phyloP scores from a whole-genome alignment of 2,888 invertebrate species.

The Stomorhina lunata region DNA sequence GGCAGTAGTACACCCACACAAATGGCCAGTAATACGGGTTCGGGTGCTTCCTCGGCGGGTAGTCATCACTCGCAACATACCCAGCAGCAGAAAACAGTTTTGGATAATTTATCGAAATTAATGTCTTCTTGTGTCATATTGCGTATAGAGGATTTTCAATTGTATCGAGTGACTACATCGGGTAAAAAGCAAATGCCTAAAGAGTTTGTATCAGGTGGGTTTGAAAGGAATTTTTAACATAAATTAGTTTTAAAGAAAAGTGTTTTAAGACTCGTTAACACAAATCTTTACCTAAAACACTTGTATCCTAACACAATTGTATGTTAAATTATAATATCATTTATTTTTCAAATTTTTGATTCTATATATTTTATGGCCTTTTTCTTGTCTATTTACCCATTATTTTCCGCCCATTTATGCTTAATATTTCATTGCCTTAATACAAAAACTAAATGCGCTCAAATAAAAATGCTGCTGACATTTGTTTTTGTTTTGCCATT shows the following conservation, averaged over 20 bases:
- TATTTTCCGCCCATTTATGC: not conserved
- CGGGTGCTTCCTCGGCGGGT: slow-evolving; percentile 71
- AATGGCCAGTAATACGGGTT: slow-evolving; percentile 64
- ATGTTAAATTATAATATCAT: slow-evolving; percentile 6
- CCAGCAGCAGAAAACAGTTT: slow-evolving; percentile 82
- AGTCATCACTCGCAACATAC: slow-evolving; percentile 81
- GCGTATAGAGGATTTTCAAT: slow-evolving; percentile 93
- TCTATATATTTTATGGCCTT: slow-evolving; percentile 15
- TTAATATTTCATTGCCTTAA: not conserved
- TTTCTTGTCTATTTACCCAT: not conserved
- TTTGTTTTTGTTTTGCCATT: slow-evolving; percentile 18
- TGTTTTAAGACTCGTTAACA: slow-evolving; percentile 13
- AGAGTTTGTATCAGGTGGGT: slow-evolving; percentile 88
- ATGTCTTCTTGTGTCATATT: slow-evolving; percentile 96
- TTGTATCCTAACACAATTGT: slow-evolving; percentile 13
- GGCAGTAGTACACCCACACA: slow-evolving; percentile 68
- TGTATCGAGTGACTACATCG: slow-evolving; percentile 91
- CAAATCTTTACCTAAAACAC: not conserved
- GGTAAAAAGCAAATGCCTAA: slow-evolving; percentile 87
- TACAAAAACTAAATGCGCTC: not conserved
- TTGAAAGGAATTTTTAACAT: slow-evolving; percentile 12
- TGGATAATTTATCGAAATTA: slow-evolving; percentile 89
- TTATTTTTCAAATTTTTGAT: not conserved
- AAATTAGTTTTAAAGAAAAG: not conserved
- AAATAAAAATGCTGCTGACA: slow-evolving; percentile 19